phyloP scores from a whole-genome alignment of 2,888 invertebrate species.

The Platypus cylindrus region DNA sequence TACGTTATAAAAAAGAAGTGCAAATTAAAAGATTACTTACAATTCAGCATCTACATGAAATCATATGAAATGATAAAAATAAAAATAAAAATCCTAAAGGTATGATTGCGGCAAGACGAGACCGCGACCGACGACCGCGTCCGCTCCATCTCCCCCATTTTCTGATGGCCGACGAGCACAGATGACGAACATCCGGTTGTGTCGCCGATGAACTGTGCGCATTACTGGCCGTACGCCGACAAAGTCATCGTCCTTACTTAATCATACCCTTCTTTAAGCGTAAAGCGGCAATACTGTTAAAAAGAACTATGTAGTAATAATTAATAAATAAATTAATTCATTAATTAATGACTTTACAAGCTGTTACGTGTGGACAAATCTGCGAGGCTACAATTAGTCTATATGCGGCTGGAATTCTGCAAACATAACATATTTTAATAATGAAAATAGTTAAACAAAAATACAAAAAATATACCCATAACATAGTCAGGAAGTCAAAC shows the following conservation, averaged over 20 bases:
- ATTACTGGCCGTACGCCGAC: no score
- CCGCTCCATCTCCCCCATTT: no score
- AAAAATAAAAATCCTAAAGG: no score
- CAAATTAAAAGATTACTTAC: constrained; percentile 16
- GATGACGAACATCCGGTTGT: no score
- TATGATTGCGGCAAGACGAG: no score
- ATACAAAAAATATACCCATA: no score
- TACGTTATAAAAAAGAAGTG: constrained; percentile 5
- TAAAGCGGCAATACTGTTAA: constrained; percentile 24
- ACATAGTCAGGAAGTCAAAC: no score
- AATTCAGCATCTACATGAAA: constrained; percentile 17
- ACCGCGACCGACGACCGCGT: no score
- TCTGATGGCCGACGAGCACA: no score
- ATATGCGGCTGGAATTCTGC: constrained; percentile 34
- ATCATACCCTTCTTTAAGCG: constrained; percentile 20
- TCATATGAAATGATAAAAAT: constrained; percentile 13
- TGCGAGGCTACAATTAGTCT: constrained; percentile 36
- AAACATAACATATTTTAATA: constrained; percentile 33
- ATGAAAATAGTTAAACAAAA: no score
- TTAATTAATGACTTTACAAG: constrained; percentile 26
- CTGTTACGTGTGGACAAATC: constrained; percentile 34
- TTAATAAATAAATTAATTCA: constrained; percentile 13
- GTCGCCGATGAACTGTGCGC: no score
- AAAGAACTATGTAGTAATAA: constrained; percentile 14
- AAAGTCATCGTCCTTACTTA: no score